These are phyloP conservation scores for Metopolophium dirhodum DNA, from an alignment of 1,140 invertebrate species.

Conservation along the genomic window DNA sequence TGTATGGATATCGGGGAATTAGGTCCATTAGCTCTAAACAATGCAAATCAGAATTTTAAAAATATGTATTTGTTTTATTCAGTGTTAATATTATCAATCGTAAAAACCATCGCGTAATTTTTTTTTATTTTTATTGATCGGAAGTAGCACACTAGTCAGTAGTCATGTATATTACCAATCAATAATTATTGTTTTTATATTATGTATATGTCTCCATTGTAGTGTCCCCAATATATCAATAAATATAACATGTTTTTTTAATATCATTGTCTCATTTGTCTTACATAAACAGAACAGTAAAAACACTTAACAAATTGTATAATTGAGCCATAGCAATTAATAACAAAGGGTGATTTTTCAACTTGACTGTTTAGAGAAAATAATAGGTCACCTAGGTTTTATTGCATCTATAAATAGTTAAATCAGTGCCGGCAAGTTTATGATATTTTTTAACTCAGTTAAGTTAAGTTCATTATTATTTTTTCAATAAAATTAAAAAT, in stretches of 20 bases:
- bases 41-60: neutral
- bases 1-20: conserved; percentile 10
- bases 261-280: neutral
- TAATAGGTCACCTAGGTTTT: too few species aligned
- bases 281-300: neutral
- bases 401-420: too few species aligned
- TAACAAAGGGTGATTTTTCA: neutral
- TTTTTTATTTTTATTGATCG: neutral
- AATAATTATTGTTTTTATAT: neutral
- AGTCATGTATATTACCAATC: neutral
- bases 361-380: too few species aligned
- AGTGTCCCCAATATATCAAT: neutral
- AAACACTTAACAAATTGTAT: neutral
- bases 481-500: too few species aligned
- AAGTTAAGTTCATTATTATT: too few species aligned
- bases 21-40: neutral
- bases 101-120: neutral
- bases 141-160: neutral
- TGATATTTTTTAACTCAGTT: too few species aligned
- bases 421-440: too few species aligned
- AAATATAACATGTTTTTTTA: neutral
- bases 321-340: neutral
- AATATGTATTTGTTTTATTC: neutral
- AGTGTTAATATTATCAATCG: neutral
- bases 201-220: neutral